These are phyloP conservation scores for Tamandua tetradactyla DNA, from an alignment of 2,797 vertebrate species.

Conservation along the genomic window DNA sequence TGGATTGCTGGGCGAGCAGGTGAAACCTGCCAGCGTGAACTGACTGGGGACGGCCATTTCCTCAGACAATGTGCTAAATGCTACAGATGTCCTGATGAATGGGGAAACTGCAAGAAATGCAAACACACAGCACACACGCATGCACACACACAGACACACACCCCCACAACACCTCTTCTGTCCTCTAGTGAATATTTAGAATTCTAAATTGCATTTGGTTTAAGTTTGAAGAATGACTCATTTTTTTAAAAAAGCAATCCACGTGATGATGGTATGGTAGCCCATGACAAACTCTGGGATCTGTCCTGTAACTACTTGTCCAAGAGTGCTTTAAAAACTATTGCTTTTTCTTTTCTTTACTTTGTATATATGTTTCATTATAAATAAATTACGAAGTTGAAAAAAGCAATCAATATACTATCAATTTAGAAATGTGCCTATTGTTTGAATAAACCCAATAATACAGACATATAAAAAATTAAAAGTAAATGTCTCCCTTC, in stretches of 20 bases:
- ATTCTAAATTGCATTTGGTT: neutral
- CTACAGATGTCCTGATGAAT: neutral
- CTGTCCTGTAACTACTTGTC: too few species aligned
- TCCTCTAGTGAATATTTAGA: conserved; percentile 24
- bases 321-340: too few species aligned
- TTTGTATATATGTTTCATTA: too few species aligned
- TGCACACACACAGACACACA: fast-evolving
- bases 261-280: too few species aligned
- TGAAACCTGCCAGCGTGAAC: neutral
- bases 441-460: neutral
- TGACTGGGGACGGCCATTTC: neutral
- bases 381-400: neutral
- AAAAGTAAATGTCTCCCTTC: neutral
- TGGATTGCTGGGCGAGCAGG: fast-evolving
- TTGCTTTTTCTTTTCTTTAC: too few species aligned
- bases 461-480: neutral
- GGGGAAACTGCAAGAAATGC: neutral
- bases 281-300: too few species aligned
- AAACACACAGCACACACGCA: neutral
- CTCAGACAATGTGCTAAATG: neutral
- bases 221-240: neutral
- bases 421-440: neutral
- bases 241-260: neutral
- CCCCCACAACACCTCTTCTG: conserved; percentile 4
- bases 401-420: neutral